phyloP scores from a whole-genome alignment of 2,888 invertebrate species.

The Pedicia rivosa region DNA sequence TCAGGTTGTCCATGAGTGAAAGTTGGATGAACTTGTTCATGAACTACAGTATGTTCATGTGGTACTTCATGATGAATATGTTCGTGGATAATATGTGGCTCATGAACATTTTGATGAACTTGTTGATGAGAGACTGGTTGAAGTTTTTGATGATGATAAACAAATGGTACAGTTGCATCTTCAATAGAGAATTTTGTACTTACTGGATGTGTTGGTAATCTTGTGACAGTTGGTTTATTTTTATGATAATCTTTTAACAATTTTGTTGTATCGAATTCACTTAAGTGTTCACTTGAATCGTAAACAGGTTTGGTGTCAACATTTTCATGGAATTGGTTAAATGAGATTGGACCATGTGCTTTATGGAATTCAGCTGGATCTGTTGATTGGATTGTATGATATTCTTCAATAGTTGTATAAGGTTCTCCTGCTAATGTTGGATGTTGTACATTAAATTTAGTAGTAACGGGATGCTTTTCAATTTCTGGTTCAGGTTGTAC shows the following conservation, averaged over 20 bases:
- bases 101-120: too few relatives aligned
- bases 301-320: conserved; percentile 2
- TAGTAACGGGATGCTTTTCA: neutral
- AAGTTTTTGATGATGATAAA: too few relatives aligned
- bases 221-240: neutral
- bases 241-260: conserved; percentile 1
- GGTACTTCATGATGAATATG: too few relatives aligned
- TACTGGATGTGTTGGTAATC: neutral
- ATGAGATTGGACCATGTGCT: too few relatives aligned
- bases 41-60: too few relatives aligned
- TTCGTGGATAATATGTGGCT: too few relatives aligned
- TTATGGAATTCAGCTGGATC: conserved; percentile 4
- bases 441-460: conserved; percentile 3
- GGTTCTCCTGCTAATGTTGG: neutral
- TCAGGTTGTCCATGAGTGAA: too few relatives aligned
- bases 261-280: conserved; percentile 1
- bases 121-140: too few relatives aligned
- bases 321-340: too few relatives aligned
- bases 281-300: neutral
- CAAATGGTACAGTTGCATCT: conserved; percentile 3
- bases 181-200: conserved; percentile 1
- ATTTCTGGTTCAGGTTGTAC: too few relatives aligned
- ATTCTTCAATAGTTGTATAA: neutral
- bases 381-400: conserved; percentile 1
- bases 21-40: too few relatives aligned